These are phyloP conservation scores for Channa maculata DNA, from an alignment of 2,113 vertebrate genomes.

Conservation along the genomic window DNA sequence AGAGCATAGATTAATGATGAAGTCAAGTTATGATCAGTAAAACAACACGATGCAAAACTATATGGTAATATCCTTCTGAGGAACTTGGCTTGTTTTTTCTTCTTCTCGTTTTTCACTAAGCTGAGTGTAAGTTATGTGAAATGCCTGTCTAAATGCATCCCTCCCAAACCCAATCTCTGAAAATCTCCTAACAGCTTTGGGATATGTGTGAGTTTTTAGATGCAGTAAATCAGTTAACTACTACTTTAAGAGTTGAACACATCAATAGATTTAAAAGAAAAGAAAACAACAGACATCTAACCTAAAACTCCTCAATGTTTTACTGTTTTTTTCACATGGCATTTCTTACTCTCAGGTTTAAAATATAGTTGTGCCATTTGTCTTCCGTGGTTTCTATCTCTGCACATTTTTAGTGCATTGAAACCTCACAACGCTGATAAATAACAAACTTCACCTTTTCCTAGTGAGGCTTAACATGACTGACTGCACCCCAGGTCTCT, in stretches of 20 bases:
- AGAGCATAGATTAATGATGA: no score
- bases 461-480: slow-evolving; percentile 67
- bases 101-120: no score
- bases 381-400: slow-evolving; percentile 62
- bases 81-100: no score
- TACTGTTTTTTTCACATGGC: slow-evolving; percentile 39
- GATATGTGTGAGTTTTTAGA: background rate
- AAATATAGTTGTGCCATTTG: slow-evolving; percentile 52
- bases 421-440: slow-evolving; percentile 72
- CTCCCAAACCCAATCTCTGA: background rate
- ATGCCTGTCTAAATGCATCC: no score
- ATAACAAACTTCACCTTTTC: slow-evolving; percentile 75
- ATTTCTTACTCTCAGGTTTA: slow-evolving; percentile 45
- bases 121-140: no score
- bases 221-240: slow-evolving; percentile 17
- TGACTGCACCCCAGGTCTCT: slow-evolving; percentile 72
- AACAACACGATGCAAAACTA: no score
- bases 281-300: slow-evolving; percentile 15
- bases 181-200: background rate
- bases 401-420: slow-evolving; percentile 67
- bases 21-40: no score
- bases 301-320: slow-evolving; percentile 38
- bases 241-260: slow-evolving; percentile 2
- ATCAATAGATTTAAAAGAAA: slow-evolving; percentile 30
- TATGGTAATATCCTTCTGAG: no score